phyloP scores from a whole-genome alignment of 2,888 invertebrate genomes.

The Hydrotaea cyrtoneurina region DNA sequence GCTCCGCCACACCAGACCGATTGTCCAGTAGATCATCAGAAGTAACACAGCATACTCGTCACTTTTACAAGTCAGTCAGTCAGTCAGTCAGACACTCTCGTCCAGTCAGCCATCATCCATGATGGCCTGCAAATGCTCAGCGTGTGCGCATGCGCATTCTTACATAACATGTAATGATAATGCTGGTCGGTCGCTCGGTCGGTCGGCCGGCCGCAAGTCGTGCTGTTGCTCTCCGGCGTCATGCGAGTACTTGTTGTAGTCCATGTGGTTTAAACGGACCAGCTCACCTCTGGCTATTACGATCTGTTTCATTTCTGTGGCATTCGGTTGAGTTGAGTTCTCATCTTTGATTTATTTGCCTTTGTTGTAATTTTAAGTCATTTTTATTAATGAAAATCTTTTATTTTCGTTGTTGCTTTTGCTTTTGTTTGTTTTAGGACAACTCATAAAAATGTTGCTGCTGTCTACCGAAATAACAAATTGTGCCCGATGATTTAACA shows the following conservation, averaged over 20 bases:
- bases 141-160: conserved; percentile 48
- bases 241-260: neutral
- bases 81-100: neutral
- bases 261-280: neutral
- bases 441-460: conserved; percentile 56
- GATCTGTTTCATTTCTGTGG: neutral
- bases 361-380: conserved; percentile 71
- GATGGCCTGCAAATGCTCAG: conserved; percentile 42
- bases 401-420: conserved; percentile 46
- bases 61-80: conserved; percentile 28
- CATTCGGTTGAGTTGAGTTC: neutral
- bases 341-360: conserved; percentile 72
- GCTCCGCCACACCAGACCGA: neutral
- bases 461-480: conserved; percentile 50
- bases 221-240: neutral
- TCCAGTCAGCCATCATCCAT: neutral
- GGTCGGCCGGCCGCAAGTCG: no score
- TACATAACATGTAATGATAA: conserved; percentile 52
- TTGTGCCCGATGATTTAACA: conserved; percentile 62
- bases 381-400: conserved; percentile 77
- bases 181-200: neutral
- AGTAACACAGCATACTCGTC: conserved; percentile 13
- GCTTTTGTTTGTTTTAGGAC: conserved; percentile 66
- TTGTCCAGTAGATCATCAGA: neutral
- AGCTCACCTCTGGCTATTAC: neutral